Percentiles rank a stretch among this genome's conserved stretches.
Evolutionary conservation across 2,888 invertebrate genomes (phyloP).

Genomic region (Zootermopsis nevadensis): DNA sequence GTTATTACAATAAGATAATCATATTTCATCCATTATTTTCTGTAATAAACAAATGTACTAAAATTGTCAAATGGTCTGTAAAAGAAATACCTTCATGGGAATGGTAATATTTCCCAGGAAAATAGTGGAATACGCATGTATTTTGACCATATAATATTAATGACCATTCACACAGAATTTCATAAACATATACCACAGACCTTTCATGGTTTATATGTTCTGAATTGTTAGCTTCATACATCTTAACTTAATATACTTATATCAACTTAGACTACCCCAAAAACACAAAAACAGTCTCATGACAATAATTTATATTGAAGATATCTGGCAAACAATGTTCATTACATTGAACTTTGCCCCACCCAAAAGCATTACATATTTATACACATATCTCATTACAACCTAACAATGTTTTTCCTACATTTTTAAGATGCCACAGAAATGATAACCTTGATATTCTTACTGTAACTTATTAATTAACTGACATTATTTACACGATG

Average conservation of each 20-base stretch:
- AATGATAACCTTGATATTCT: background rate
- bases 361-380: conserved; percentile 1
- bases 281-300: background rate
- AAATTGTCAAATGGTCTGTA: no score
- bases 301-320: background rate
- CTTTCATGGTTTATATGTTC: background rate
- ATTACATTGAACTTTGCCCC: background rate
- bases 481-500: background rate
- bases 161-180: background rate
- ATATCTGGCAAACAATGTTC: background rate
- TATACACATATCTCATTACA: background rate
- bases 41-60: background rate
- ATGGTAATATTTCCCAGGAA: background rate
- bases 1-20: background rate
- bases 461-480: background rate
- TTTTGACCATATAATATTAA: background rate
- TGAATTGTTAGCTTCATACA: background rate
- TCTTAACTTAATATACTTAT: background rate
- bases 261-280: background rate
- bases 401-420: background rate
- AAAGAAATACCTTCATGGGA: background rate
- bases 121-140: background rate
- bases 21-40: background rate
- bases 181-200: background rate
- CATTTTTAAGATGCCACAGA: background rate